phyloP scores from a whole-genome alignment of 2,888 invertebrate species.

The Andrena haemorrhoa region DNA sequence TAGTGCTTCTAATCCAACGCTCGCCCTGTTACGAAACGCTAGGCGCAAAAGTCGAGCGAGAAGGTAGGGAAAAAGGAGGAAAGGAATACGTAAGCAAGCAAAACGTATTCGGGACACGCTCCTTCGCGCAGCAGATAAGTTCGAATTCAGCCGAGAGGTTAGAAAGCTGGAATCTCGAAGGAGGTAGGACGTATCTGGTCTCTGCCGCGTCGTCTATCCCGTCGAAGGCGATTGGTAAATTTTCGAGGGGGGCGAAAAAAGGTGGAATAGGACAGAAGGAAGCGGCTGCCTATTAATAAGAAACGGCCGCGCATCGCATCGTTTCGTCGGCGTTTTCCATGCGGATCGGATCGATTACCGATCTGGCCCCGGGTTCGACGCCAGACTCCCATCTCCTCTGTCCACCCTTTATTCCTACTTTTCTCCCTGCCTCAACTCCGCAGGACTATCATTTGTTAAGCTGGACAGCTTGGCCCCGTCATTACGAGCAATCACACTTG shows the following conservation, averaged over 20 bases:
- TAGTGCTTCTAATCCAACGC: conserved; percentile 17
- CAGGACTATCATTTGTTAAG: conserved; percentile 84
- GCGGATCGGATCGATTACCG: conserved; percentile 81
- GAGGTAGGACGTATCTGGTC: neutral
- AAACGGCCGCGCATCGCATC: conserved; percentile 75
- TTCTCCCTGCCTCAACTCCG: conserved; percentile 50
- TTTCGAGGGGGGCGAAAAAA: neutral
- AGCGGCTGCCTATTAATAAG: conserved; percentile 82
- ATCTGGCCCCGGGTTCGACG: conserved; percentile 67
- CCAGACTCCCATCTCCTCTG: conserved; percentile 32
- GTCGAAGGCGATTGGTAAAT: neutral
- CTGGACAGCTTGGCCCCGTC: conserved; percentile 84
- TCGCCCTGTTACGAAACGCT: conserved; percentile 28
- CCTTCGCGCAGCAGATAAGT: neutral
- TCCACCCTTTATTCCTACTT: conserved; percentile 47
- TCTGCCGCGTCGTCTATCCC: neutral
- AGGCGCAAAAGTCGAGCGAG: neutral
- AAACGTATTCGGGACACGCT: conserved; percentile 19
- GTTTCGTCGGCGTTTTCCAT: conserved; percentile 77
- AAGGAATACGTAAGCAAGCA: neutral
- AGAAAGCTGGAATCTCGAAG: neutral
- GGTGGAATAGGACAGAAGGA: conserved; percentile 40
- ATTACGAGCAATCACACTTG: conserved; percentile 85
- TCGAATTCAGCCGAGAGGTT: neutral
- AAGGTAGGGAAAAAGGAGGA: neutral